Evolutionary conservation across 2,113 vertebrate species (phyloP), one percentile per base, ranked within the genome.

Genomic region (Romanogobio albipinnatus): DNA sequence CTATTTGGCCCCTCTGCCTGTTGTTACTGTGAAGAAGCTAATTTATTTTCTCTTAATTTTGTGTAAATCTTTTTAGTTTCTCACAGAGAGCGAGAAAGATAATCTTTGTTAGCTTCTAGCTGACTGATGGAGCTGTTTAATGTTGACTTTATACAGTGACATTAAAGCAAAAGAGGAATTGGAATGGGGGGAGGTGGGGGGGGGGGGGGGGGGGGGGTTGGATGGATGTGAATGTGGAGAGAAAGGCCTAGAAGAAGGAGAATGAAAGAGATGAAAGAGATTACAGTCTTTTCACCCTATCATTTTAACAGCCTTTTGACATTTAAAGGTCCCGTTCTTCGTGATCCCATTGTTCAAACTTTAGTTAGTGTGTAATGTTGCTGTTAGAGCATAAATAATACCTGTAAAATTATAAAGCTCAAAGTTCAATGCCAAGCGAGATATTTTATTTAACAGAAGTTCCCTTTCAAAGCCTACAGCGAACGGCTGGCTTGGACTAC

Each of bases 11-110:
- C 75, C 75, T 62, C 36, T 62, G 58, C 58, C 58, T 79, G 58
- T 79, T 47, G 36, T 43, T 47, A 47, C 76, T 62, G n/a, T 47
- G 58, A 9, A 59, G 36, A 62, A 79, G 14, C 36, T 79, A 8
- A 62, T 79, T 47, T 79, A 61, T 61, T 79, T 79, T n/a, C 56
- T 19, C 36, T 79, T 79, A 62, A 61, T 61, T 78, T 79, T 79
- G 58, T 62, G 58, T 61, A 14, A 36, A 62, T 43, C 36, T 62
- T 26, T 74, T 58, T 74, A 61, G 53, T 61, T 49, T 47, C 36
- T 51, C 33, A 29, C 29, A 26, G 79, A 11, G n/a, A 51, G 47
- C 8, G 19, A 45, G 70, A 51, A 11, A 53, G 33, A 29, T n/a
- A 58, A 47, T 68, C 62, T 39, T 29, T 22, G 3, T 39, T 53